phyloP scores from a whole-genome alignment of 2,888 invertebrate species.

The Chloroclystis v-ata region DNA sequence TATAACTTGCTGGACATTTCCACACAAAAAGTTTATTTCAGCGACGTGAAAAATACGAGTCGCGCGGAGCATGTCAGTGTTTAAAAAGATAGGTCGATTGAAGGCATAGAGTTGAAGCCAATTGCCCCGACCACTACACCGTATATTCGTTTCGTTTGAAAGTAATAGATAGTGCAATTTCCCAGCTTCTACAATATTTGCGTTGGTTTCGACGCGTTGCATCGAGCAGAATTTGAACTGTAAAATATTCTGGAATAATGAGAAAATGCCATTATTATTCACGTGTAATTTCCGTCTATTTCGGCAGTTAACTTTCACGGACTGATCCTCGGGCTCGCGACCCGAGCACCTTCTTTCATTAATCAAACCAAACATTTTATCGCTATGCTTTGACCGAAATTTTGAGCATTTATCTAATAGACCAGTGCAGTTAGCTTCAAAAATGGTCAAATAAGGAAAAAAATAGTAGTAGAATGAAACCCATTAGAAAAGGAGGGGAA shows the following conservation, averaged over 20 bases:
- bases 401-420: constrained; percentile 15
- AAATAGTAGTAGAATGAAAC: too few relatives aligned
- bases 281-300: constrained; percentile 22
- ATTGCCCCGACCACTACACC: background rate
- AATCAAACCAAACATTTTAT: constrained; percentile 24
- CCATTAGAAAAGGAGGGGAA: too few relatives aligned
- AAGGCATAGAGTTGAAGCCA: background rate
- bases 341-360: constrained; percentile 25
- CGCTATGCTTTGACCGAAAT: constrained; percentile 15
- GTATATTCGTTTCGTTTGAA: constrained; percentile 15
- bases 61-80: background rate
- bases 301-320: constrained; percentile 33
- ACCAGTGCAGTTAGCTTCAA: too few relatives aligned
- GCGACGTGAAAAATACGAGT: too few relatives aligned
- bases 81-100: background rate
- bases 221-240: constrained; percentile 17
- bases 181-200: constrained; percentile 27
- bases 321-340: constrained; percentile 30
- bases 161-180: constrained; percentile 34
- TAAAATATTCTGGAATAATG: constrained; percentile 24
- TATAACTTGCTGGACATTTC: background rate
- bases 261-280: constrained; percentile 26
- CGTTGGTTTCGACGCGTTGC: constrained; percentile 25
- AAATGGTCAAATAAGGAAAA: too few relatives aligned
- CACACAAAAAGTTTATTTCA: too few relatives aligned